A percentile compares a stretch with the other conserved stretches of the same genome.
These are phyloP conservation scores for Bedellia somnulentella DNA, from an alignment of 2,888 invertebrate genomes.

Conservation along the genomic window DNA sequence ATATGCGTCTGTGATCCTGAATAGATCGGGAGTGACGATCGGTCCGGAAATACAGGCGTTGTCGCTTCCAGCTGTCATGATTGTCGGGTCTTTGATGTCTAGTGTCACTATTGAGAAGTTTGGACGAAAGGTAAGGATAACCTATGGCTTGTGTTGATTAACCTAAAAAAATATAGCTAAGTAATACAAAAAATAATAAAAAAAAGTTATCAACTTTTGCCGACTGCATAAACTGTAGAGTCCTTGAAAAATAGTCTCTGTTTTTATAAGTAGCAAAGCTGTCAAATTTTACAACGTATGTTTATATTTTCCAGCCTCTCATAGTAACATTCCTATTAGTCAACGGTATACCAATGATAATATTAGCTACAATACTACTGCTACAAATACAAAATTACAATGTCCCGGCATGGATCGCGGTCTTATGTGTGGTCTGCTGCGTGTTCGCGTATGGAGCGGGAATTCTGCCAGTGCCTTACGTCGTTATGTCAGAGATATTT, in stretches of 20 bases:
- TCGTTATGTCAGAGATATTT: conserved; percentile 9
- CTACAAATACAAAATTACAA: conserved; percentile 3
- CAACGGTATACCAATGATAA: conserved; percentile 4
- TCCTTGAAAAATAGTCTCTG: too few relatives aligned
- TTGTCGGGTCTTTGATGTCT: conserved; percentile 5
- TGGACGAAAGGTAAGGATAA: conserved; percentile 9
- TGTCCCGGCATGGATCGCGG: conserved; percentile 6
- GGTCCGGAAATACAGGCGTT: conserved; percentile 6
- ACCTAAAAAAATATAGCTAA: too few relatives aligned
- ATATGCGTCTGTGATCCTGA: conserved; percentile 8
- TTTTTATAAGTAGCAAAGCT: too few relatives aligned
- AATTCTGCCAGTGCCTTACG: conserved; percentile 6
- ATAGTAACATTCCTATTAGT: conserved; percentile 4
- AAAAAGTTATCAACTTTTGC: too few relatives aligned
- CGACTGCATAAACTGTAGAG: too few relatives aligned
- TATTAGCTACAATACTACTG: conserved; percentile 4
- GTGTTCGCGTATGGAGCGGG: conserved; percentile 7
- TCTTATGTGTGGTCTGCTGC: conserved; percentile 4
- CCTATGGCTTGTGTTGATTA: too few relatives aligned
- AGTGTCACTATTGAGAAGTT: conserved; percentile 6
- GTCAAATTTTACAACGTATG: too few relatives aligned
- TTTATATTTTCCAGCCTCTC: conserved; percentile 6
- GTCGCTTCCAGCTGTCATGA: conserved; percentile 7
- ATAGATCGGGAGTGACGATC: conserved; percentile 5
- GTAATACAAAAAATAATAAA: too few relatives aligned